phyloP scores from a whole-genome alignment of 2,888 invertebrate genomes.

The Rhamphomyia laevipes region DNA sequence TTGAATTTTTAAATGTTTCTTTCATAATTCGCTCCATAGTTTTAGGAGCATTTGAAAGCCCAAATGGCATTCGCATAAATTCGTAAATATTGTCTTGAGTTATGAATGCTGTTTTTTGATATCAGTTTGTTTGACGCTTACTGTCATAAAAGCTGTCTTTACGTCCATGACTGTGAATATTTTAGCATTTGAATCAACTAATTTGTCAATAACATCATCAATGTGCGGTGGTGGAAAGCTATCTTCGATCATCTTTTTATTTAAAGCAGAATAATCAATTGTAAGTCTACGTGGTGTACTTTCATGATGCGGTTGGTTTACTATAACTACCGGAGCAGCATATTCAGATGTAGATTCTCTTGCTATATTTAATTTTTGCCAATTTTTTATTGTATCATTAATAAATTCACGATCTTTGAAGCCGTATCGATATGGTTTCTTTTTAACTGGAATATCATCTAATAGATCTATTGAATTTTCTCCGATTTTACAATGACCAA shows the following conservation, averaged over 20 bases:
- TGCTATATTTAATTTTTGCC: conserved; percentile 2
- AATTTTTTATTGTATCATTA: background rate
- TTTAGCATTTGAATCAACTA: background rate
- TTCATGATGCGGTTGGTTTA: conserved; percentile 6
- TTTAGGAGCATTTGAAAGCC: background rate
- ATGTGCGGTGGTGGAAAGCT: conserved; percentile 3
- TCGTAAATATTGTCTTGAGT: conserved; percentile 6
- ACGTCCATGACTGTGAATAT: conserved; percentile 3
- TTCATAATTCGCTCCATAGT: background rate
- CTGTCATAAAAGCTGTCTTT: conserved; percentile 4
- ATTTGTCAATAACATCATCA: conserved; percentile 1
- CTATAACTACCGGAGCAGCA: conserved; percentile 5
- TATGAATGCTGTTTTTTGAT: conserved; percentile 6
- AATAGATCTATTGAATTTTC: background rate
- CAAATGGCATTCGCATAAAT: background rate
- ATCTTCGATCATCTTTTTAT: conserved; percentile 3
- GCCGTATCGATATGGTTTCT: background rate
- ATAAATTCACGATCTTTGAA: background rate
- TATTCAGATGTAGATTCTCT: conserved; percentile 5
- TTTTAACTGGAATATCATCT: background rate
- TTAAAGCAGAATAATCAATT: background rate
- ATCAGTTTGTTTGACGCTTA: background rate
- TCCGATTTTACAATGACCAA: conserved; percentile 1
- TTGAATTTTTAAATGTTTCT: background rate
- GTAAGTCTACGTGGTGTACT: conserved; percentile 3